Percentiles rank a stretch among this genome's conserved stretches.
Evolutionary conservation across 1,140 invertebrate genomes (phyloP).

Genomic region (Scaptomyza montana): DNA sequence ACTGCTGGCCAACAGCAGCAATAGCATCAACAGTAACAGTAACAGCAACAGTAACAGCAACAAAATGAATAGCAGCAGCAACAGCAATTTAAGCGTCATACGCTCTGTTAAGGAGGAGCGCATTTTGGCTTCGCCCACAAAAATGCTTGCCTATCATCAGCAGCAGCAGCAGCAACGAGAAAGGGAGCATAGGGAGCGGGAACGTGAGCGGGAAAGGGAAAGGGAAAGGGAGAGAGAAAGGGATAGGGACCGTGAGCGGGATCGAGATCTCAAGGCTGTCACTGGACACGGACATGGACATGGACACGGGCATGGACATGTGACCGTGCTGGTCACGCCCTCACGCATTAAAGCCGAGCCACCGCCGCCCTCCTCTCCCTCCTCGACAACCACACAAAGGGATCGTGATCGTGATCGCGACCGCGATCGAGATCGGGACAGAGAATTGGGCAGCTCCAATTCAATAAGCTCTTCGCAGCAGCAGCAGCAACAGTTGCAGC

Average conservation of each 20-base stretch:
- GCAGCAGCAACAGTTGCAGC: slow-evolving; percentile 45
- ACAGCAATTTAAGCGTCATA: slow-evolving; percentile 77
- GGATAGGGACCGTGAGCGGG: slow-evolving; percentile 53
- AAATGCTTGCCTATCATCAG: slow-evolving; percentile 76
- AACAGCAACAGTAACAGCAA: slow-evolving; percentile 31
- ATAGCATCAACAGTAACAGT: slow-evolving; percentile 9
- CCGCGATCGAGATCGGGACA: slow-evolving; percentile 30
- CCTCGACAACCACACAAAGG: slow-evolving; percentile 54
- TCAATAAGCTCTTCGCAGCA: slow-evolving; percentile 18
- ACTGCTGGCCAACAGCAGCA: slow-evolving; percentile 39
- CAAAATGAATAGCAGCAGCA: slow-evolving; percentile 14
- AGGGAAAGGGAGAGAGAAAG: slow-evolving; percentile 64
- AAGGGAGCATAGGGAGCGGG: slow-evolving; percentile 38
- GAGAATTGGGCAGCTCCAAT: slow-evolving; percentile 33
- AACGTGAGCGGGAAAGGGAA: slow-evolving; percentile 47
- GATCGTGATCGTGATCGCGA: slow-evolving; percentile 41
- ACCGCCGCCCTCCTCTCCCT: slow-evolving; percentile 77
- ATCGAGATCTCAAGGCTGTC: slow-evolving; percentile 69
- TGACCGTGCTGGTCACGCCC: slow-evolving; percentile 82
- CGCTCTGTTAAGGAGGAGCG: slow-evolving; percentile 81
- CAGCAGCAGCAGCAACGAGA: slow-evolving; percentile 54
- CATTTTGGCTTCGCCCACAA: slow-evolving; percentile 73
- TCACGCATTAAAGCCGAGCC: slow-evolving; percentile 82
- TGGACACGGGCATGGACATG: slow-evolving; percentile 69
- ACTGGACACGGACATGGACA: slow-evolving; percentile 81